Conservation (phyloP, 1,140 invertebrate species). For the Gyrodactylus salaris region DNA sequence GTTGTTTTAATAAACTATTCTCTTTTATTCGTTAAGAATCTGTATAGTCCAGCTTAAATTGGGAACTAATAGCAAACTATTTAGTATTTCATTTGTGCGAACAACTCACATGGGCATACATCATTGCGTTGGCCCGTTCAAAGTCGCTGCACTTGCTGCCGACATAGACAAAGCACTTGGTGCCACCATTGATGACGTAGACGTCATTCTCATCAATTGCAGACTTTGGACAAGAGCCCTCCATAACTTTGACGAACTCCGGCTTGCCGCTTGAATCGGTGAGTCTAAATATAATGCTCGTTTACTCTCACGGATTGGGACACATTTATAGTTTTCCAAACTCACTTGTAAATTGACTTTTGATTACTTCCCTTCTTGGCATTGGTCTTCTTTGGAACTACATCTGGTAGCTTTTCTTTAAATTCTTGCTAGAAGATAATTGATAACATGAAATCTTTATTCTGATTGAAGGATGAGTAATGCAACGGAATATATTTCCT, state of each 20-base stretch:
- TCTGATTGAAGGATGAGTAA: too few species aligned
- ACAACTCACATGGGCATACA: conserved; percentile 7
- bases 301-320: not conserved
- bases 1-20: too few species aligned
- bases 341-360: not conserved
- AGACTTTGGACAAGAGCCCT: not conserved
- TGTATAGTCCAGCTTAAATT: too few species aligned
- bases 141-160: not conserved
- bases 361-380: not conserved
- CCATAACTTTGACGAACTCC: not conserved
- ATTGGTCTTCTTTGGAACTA: not conserved
- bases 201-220: conserved; percentile 3
- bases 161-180: conserved; percentile 1
- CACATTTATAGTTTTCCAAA: not conserved
- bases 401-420: not conserved
- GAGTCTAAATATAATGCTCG: not conserved
- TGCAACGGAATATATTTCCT: too few species aligned
- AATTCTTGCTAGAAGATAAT: not conserved
- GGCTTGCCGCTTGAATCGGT: not conserved
- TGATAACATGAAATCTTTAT: too few species aligned
- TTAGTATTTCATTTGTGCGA: not conserved
- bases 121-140: conserved; percentile 5
- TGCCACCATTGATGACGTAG: not conserved
- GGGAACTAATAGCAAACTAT: too few species aligned
- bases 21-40: too few species aligned